Evolutionary conservation across 1,140 invertebrate species (phyloP).

Genomic region (Drosophila willistoni): DNA sequence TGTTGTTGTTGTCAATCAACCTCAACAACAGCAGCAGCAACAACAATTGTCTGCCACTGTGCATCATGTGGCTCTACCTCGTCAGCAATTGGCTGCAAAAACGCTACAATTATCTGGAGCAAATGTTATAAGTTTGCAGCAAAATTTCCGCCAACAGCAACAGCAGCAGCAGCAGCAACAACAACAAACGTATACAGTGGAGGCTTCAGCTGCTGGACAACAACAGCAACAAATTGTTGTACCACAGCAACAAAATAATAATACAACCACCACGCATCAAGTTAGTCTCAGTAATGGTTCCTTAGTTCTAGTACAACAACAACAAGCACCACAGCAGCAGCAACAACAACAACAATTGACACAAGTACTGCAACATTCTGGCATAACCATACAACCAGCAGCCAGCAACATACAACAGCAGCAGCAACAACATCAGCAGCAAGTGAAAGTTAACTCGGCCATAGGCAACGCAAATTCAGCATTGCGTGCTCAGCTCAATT

Average conservation of each 20-base stretch:
- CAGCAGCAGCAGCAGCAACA: constrained; percentile 65
- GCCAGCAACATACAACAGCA: constrained; percentile 45
- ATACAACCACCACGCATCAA: constrained; percentile 59
- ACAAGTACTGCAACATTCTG: constrained; percentile 69
- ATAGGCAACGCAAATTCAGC: constrained; percentile 69
- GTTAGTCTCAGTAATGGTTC: constrained; percentile 84
- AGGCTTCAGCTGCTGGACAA: constrained; percentile 23
- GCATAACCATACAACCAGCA: constrained; percentile 78
- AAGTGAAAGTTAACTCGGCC: constrained; percentile 58
- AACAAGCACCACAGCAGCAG: constrained; percentile 57
- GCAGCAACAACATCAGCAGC: constrained; percentile 57
- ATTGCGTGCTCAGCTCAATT: constrained; percentile 82
- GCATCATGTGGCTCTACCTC: constrained; percentile 83
- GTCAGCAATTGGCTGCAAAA: constrained; percentile 76
- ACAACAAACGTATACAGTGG: constrained; percentile 47
- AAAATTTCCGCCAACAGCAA: constrained; percentile 66
- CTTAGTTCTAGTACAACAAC: constrained; percentile 85
- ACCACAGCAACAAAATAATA: constrained; percentile 28
- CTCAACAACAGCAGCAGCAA: constrained; percentile 73
- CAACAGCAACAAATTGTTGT: constrained; percentile 49
- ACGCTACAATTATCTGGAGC: constrained; percentile 52
- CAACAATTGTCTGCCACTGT: constrained; percentile 72
- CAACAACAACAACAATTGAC: constrained; percentile 63
- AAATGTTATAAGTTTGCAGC: constrained; percentile 64
- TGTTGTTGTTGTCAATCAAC: constrained; percentile 36